Percentiles rank a stretch among this genome's conserved stretches.
These are phyloP conservation scores for Siniperca undulata DNA, from an alignment of 2,797 vertebrate genomes.

Conservation along the genomic window DNA sequence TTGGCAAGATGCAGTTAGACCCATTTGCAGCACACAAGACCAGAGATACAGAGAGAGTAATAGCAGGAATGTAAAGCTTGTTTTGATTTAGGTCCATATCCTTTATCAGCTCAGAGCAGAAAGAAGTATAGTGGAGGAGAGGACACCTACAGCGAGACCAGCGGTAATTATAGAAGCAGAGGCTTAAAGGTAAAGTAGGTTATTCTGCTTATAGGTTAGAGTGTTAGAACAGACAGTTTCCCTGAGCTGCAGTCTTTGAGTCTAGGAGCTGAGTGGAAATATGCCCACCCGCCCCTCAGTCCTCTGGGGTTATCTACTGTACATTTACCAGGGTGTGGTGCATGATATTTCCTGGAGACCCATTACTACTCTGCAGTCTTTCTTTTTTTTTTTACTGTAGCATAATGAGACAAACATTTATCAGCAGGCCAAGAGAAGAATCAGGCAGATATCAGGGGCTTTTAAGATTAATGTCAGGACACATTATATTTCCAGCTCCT, in stretches of 20 bases:
- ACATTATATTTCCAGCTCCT: constrained; percentile 14
- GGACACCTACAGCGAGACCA: constrained; percentile 63
- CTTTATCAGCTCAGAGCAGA: constrained; percentile 74
- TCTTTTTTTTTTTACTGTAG: background rate
- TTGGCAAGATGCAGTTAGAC: background rate
- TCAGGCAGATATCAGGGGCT: constrained; percentile 17
- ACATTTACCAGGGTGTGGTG: constrained; percentile 56
- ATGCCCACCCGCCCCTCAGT: background rate
- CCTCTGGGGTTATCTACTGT: constrained; percentile 14
- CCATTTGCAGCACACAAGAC: background rate
- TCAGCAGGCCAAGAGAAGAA: constrained; percentile 1
- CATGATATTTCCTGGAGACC: constrained; percentile 41
- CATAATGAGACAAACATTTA: background rate
- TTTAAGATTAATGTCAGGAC: constrained; percentile 29
- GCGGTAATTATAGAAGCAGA: constrained; percentile 40
- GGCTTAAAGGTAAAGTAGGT: background rate
- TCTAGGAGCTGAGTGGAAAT: background rate
- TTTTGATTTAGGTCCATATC: constrained; percentile 44
- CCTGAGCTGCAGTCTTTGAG: background rate
- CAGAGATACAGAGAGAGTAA: background rate
- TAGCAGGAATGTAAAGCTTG: constrained; percentile 52
- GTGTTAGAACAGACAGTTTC: background rate
- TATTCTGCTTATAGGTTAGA: background rate
- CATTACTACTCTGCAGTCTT: background rate
- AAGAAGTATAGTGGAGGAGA: constrained; percentile 66